These are phyloP conservation scores for Arnoldichthys spilopterus DNA, from an alignment of 2,797 vertebrate species.

Conservation along the genomic window DNA sequence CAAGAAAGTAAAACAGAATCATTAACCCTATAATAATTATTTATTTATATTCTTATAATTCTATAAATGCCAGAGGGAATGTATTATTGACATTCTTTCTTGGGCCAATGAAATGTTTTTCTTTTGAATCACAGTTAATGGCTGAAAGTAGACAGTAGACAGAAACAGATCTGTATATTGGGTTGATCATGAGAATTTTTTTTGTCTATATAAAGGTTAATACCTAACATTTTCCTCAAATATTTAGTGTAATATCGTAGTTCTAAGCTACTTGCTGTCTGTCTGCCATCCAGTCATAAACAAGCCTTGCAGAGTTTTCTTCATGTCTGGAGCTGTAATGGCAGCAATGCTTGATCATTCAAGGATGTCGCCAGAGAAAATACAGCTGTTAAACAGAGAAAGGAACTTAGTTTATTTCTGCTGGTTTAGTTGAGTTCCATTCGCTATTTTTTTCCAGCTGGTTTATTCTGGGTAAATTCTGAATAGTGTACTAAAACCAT, in stretches of 20 bases:
- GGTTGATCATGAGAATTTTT: not conserved
- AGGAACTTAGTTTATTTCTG: not conserved
- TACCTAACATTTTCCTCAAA: conserved; percentile 12
- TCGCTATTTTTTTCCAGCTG: not conserved
- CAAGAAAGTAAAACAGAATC: too few species aligned
- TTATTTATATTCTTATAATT: too few species aligned
- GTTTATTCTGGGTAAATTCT: not conserved
- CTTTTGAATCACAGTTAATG: not conserved
- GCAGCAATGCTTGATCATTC: not conserved
- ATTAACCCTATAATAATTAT: too few species aligned
- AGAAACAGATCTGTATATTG: not conserved
- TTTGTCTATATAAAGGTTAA: not conserved
- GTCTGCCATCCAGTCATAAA: not conserved
- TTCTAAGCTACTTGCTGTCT: not conserved
- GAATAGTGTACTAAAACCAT: not conserved
- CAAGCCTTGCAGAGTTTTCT: conserved; percentile 3
- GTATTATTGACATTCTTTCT: not conserved
- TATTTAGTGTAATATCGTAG: conserved; percentile 10
- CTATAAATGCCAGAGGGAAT: not conserved
- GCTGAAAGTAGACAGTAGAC: not conserved
- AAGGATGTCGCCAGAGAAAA: not conserved
- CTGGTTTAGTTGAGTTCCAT: not conserved
- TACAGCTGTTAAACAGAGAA: not conserved
- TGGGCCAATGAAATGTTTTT: not conserved
- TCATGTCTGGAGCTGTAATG: not conserved